phyloP scores from a whole-genome alignment of 2,888 invertebrate genomes.

The Pheosia gnoma region DNA sequence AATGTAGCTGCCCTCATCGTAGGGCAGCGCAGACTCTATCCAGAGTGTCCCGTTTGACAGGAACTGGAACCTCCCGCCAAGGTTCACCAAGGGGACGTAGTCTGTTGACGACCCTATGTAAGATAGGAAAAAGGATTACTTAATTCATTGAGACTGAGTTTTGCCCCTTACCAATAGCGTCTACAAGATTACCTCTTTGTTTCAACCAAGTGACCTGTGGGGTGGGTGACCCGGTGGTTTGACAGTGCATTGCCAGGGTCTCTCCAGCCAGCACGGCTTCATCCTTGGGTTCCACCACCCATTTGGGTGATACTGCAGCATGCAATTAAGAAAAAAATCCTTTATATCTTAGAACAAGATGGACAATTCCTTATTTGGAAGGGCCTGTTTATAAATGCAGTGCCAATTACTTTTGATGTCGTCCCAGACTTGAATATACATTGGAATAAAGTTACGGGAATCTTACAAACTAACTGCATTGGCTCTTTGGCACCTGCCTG shows the following conservation, averaged over 20 bases:
- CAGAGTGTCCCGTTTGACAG: constrained; percentile 89
- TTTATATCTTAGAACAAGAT: constrained; percentile 8
- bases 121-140: not conserved
- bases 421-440: too few species aligned
- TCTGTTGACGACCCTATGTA: constrained; percentile 84
- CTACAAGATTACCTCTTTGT: constrained; percentile 83
- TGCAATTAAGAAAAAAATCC: constrained; percentile 40
- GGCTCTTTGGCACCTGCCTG: too few species aligned
- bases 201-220: constrained; percentile 90
- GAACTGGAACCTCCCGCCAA: constrained; percentile 85
- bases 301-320: constrained; percentile 89
- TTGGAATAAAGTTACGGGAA: too few species aligned
- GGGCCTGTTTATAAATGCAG: too few species aligned
- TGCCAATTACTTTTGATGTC: too few species aligned
- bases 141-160: not conserved
- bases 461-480: too few species aligned
- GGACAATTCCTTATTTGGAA: too few species aligned
- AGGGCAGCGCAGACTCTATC: constrained; percentile 89
- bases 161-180: too few species aligned
- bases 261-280: constrained; percentile 89
- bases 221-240: constrained; percentile 89
- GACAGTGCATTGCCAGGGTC: constrained; percentile 87
- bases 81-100: constrained; percentile 86
- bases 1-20: constrained; percentile 93
- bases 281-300: constrained; percentile 89